These are phyloP conservation scores for Hipparchia semele DNA, from an alignment of 2,888 invertebrate genomes.

Conservation along the genomic window DNA sequence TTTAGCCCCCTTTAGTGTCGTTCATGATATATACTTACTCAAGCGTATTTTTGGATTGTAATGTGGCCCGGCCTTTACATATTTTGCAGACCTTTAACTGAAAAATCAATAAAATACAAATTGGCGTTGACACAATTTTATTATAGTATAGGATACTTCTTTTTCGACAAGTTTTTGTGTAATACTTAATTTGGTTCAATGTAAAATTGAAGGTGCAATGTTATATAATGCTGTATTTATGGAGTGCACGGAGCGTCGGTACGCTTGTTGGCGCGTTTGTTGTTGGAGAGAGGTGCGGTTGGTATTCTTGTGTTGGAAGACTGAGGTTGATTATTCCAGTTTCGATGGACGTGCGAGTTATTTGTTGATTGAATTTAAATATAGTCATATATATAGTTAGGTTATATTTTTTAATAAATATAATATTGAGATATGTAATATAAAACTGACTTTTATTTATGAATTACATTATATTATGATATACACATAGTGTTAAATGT, in stretches of 20 bases:
- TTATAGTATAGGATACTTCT: slow-evolving; percentile 37
- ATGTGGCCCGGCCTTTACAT: neutral
- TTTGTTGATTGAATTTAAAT: slow-evolving; percentile 82
- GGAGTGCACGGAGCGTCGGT: slow-evolving; percentile 49
- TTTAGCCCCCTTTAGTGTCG: neutral
- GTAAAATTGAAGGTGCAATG: slow-evolving; percentile 78
- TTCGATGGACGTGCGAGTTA: slow-evolving; percentile 79
- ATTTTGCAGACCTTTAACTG: neutral
- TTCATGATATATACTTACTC: neutral
- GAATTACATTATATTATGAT: neutral
- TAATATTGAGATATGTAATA: slow-evolving; percentile 83
- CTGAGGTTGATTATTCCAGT: slow-evolving; percentile 82
- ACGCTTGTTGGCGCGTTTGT: slow-evolving; percentile 61
- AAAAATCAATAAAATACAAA: neutral
- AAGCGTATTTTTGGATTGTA: neutral
- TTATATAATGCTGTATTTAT: slow-evolving; percentile 68
- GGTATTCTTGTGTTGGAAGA: slow-evolving; percentile 78
- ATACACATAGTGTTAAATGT: neutral
- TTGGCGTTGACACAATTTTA: slow-evolving; percentile 10
- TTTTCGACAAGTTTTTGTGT: slow-evolving; percentile 69
- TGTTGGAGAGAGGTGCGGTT: slow-evolving; percentile 65
- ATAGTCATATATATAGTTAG: slow-evolving; percentile 83
- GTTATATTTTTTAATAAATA: slow-evolving; percentile 84
- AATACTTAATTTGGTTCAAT: slow-evolving; percentile 65
- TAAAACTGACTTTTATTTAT: slow-evolving; percentile 60